phyloP scores from a whole-genome alignment of 1,140 invertebrate species.

The Harpegnathos saltator region DNA sequence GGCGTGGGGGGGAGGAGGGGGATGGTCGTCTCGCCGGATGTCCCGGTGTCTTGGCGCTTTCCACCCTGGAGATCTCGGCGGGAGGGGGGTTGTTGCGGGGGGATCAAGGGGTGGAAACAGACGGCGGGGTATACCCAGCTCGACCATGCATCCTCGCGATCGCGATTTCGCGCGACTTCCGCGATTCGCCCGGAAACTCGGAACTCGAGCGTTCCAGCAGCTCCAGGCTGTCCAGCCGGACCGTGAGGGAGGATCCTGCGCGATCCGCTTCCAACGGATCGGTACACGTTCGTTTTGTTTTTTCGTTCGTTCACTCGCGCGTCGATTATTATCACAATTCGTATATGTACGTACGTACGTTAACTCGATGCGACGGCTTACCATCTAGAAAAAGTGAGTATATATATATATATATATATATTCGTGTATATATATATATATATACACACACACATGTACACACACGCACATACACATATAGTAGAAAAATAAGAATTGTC shows the following conservation, averaged over 20 bases:
- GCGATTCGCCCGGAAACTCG: no score
- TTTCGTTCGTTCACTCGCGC: no score
- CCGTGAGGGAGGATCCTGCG: no score
- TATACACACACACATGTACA: not conserved
- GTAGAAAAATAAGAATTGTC: slow-evolving; percentile 72
- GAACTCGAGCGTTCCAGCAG: no score
- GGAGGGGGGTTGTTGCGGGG: not conserved
- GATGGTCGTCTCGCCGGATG: slow-evolving; percentile 33
- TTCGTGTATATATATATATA: no score
- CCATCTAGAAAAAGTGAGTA: no score
- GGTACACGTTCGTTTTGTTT: not conserved
- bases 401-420: no score
- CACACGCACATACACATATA: not conserved
- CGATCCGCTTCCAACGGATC: slow-evolving; percentile 4
- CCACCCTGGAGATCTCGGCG: slow-evolving; percentile 26
- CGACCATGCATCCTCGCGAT: not conserved
- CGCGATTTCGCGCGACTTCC: not conserved
- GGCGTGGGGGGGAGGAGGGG: no score
- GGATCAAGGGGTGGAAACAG: not conserved
- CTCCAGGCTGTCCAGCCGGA: no score
- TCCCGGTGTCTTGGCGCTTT: slow-evolving; percentile 37
- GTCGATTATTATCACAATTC: no score
- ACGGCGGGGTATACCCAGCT: slow-evolving; percentile 38
- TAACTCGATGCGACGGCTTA: no score
- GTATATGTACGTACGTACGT: no score